Percentiles rank a stretch among this genome's conserved stretches.
These are phyloP conservation scores for Premnoplex brunnescens DNA, from an alignment of 2,797 vertebrate genomes.

Conservation along the genomic window DNA sequence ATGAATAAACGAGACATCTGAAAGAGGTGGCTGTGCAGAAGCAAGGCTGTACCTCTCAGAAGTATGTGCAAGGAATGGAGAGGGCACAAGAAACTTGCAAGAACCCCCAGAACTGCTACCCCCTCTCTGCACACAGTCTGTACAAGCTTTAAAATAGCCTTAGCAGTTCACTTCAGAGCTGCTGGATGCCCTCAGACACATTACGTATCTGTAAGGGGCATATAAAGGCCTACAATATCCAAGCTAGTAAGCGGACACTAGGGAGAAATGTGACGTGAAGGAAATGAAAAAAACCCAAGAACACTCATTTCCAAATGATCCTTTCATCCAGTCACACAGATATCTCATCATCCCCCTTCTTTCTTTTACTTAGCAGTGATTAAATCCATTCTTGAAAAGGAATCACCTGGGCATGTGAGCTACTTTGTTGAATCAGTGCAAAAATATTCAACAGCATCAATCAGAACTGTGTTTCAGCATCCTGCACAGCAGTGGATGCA, in stretches of 20 bases:
- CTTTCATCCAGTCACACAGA: background rate
- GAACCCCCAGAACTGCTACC: background rate
- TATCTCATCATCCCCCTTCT: background rate
- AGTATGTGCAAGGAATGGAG: background rate
- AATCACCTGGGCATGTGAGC: background rate
- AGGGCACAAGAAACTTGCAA: background rate
- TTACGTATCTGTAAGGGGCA: background rate
- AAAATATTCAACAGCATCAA: background rate
- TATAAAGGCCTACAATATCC: background rate
- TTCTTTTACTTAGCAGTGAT: background rate
- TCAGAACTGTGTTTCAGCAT: background rate
- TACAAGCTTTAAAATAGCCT: background rate
- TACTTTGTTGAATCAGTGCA: background rate
- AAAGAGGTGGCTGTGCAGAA: background rate
- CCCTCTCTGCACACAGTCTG: background rate
- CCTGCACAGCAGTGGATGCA: fast-evolving
- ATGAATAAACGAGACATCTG: background rate
- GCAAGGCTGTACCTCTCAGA: background rate
- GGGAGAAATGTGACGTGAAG: background rate
- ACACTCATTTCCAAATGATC: background rate
- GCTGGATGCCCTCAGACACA: background rate
- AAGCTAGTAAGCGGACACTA: background rate
- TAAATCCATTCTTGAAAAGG: background rate
- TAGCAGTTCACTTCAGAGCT: background rate
- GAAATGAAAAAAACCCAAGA: background rate